These are phyloP conservation scores for Macquaria australasica DNA, from an alignment of 2,113 vertebrate genomes.

Conservation along the genomic window DNA sequence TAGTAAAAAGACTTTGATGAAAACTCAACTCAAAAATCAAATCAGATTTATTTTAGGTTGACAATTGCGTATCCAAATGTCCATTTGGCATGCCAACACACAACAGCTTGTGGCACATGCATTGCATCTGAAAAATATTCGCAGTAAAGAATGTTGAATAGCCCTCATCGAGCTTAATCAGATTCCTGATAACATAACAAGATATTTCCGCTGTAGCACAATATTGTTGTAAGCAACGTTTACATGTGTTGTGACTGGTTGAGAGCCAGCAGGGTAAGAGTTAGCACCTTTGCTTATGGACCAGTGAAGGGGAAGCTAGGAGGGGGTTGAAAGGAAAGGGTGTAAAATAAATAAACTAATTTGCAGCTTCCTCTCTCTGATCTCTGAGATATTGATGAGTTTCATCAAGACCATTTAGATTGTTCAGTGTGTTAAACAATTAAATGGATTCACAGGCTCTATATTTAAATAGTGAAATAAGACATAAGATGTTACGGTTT, in stretches of 20 bases:
- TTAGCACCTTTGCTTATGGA: background rate
- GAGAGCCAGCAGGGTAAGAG: background rate
- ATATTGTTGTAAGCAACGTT: background rate
- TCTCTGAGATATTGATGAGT: background rate
- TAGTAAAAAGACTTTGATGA: background rate
- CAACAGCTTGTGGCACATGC: background rate
- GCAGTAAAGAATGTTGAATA: background rate
- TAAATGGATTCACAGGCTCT: background rate
- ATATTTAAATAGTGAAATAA: background rate
- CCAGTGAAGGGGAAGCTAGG: background rate
- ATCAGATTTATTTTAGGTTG: background rate
- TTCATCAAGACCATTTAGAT: background rate
- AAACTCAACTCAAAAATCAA: background rate
- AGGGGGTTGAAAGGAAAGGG: background rate
- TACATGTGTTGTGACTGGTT: background rate
- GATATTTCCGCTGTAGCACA: background rate
- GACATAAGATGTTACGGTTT: background rate
- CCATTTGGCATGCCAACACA: conserved; percentile 12
- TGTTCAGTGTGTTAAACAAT: background rate
- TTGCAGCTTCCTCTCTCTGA: background rate
- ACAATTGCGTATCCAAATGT: conserved; percentile 11
- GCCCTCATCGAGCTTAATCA: background rate
- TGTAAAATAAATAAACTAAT: background rate
- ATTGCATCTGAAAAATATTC: background rate
- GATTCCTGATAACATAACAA: background rate